A percentile compares a stretch with the other conserved stretches of the same genome.
These are phyloP conservation scores for Melanostoma mellinum DNA, from an alignment of 2,888 invertebrate species.

Conservation along the genomic window DNA sequence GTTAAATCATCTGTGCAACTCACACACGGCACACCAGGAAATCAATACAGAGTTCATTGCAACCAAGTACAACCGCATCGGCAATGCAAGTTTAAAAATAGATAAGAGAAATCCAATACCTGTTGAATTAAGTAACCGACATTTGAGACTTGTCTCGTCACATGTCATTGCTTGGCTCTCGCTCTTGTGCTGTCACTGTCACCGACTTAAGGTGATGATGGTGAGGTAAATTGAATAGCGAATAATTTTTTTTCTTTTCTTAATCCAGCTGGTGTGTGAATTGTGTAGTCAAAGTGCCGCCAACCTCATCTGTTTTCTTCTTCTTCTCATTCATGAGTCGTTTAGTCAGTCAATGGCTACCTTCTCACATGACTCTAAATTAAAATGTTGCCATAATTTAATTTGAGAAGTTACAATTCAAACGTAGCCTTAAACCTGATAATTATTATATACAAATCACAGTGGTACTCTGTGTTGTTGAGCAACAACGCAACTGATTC, in stretches of 20 bases:
- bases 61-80: slow-evolving; percentile 60
- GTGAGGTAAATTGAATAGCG: slow-evolving; percentile 18
- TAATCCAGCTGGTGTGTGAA: slow-evolving; percentile 2
- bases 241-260: slow-evolving; percentile 33
- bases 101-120: slow-evolving; percentile 58
- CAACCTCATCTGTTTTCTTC: slow-evolving; percentile 5
- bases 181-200: slow-evolving; percentile 18
- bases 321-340: background rate
- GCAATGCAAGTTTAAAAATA: slow-evolving; percentile 60
- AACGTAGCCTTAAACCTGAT: slow-evolving; percentile 70
- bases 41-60: slow-evolving; percentile 72
- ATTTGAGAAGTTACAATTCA: slow-evolving; percentile 50
- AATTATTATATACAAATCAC: slow-evolving; percentile 43
- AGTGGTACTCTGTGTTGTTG: slow-evolving; percentile 7
- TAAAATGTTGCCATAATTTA: slow-evolving; percentile 56
- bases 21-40: slow-evolving; percentile 62
- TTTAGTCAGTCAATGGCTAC: background rate
- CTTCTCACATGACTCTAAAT: slow-evolving; percentile 53
- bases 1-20: slow-evolving; percentile 43
- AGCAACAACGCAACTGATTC: slow-evolving; percentile 33
- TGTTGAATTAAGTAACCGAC: slow-evolving; percentile 63
- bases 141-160: slow-evolving; percentile 53
- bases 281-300: slow-evolving; percentile 19
- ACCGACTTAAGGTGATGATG: background rate
- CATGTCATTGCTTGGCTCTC: slow-evolving; percentile 30